Percentiles rank a stretch among this genome's conserved stretches.
Evolutionary conservation across 2,888 invertebrate genomes (phyloP).

Genomic region (Pantelozetes paolii): DNA sequence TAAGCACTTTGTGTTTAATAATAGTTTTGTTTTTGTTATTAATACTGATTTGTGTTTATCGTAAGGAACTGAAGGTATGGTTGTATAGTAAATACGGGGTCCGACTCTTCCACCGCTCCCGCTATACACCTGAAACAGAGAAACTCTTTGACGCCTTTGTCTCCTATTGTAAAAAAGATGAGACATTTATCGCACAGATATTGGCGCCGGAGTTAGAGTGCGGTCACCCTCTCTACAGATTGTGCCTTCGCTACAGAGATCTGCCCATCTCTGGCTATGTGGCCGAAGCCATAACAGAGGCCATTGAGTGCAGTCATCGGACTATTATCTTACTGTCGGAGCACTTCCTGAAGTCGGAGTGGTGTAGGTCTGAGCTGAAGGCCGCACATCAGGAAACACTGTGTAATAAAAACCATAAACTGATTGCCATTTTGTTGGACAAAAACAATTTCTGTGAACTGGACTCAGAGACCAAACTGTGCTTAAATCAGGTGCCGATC

Average conservation of each 20-base stretch:
- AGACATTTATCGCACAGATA: slow-evolving; percentile 60
- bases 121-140: slow-evolving; percentile 46
- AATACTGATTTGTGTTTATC: slow-evolving; percentile 67
- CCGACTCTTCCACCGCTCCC: slow-evolving; percentile 57
- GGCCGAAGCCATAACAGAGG: slow-evolving; percentile 63
- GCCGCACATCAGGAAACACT: slow-evolving; percentile 62
- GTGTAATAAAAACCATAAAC: slow-evolving; percentile 41
- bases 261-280: slow-evolving; percentile 61
- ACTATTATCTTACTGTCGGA: slow-evolving; percentile 65
- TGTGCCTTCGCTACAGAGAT: slow-evolving; percentile 68
- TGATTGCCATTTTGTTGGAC: slow-evolving; percentile 50
- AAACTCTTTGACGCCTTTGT: slow-evolving; percentile 55
- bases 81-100: slow-evolving; percentile 73
- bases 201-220: slow-evolving; percentile 62
- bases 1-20: slow-evolving; percentile 65
- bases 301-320: slow-evolving; percentile 63
- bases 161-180: slow-evolving; percentile 53
- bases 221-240: slow-evolving; percentile 58
- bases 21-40: slow-evolving; percentile 64
- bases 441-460: slow-evolving; percentile 62
- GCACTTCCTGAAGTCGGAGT: slow-evolving; percentile 65
- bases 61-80: slow-evolving; percentile 76
- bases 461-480: slow-evolving; percentile 78
- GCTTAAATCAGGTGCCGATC: slow-evolving; percentile 76
- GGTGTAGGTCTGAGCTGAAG: slow-evolving; percentile 68